Conservation (phyloP, 2,888 invertebrate species). For the Rhopalosiphum nymphaeae region DNA sequence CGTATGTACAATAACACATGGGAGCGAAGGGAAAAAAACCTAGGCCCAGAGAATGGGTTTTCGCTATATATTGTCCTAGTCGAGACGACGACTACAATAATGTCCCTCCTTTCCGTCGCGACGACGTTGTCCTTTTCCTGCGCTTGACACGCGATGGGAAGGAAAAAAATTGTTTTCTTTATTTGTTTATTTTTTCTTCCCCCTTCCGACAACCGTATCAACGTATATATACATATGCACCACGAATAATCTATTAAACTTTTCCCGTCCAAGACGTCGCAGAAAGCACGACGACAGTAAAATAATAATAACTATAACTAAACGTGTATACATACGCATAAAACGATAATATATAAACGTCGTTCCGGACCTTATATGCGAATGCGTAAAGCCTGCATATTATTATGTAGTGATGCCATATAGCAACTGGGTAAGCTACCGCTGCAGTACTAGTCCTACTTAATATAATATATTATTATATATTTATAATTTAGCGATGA, state of each 20-base stretch:
- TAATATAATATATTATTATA: not conserved
- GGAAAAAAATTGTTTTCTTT: slow-evolving; percentile 24
- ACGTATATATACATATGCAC: not conserved
- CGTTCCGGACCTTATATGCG: not conserved
- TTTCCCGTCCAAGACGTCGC: not conserved
- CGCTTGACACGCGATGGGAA: slow-evolving; percentile 3
- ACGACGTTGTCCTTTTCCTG: slow-evolving; percentile 44
- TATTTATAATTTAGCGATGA: not conserved
- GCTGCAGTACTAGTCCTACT: not conserved
- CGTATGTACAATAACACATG: not conserved
- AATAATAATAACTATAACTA: not conserved
- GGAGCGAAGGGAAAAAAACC: not conserved
- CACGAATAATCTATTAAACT: slow-evolving; percentile 30
- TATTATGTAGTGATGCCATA: not conserved
- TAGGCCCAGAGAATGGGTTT: not conserved
- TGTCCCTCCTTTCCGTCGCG: not conserved
- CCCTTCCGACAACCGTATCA: not conserved
- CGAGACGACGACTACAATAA: not conserved
- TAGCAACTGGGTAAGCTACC: not conserved
- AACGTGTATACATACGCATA: not conserved
- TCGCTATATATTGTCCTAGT: slow-evolving; percentile 29
- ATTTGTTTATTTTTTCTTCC: not conserved
- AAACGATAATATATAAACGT: not conserved
- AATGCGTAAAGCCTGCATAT: not conserved
- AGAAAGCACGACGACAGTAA: not conserved